These are phyloP conservation scores for Acholoe squamosa DNA, from an alignment of 2,888 invertebrate species.

Conservation along the genomic window DNA sequence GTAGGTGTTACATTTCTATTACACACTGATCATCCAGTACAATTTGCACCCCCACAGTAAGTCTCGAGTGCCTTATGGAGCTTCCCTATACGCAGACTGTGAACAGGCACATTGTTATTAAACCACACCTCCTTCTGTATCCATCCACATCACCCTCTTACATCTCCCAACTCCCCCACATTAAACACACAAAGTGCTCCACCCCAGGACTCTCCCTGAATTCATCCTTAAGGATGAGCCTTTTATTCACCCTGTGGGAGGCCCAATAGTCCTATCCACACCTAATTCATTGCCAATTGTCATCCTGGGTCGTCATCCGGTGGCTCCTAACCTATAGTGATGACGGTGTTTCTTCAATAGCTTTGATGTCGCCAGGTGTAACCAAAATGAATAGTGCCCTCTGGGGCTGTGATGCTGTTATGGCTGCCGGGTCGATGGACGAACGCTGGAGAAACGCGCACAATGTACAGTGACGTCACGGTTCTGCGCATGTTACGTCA, in stretches of 20 bases:
- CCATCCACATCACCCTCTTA: background rate
- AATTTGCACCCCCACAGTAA: background rate
- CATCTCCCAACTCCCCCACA: background rate
- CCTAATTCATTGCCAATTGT: background rate
- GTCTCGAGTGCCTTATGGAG: background rate
- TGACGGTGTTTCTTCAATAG: background rate
- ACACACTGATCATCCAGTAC: background rate
- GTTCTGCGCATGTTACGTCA: background rate
- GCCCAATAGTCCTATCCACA: background rate
- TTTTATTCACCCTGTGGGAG: background rate
- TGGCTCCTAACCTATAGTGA: background rate
- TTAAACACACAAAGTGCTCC: background rate
- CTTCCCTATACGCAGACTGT: background rate
- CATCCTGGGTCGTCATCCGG: background rate
- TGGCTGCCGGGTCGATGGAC: background rate
- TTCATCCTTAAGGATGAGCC: background rate
- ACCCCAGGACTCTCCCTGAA: no score
- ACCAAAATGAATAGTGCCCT: background rate
- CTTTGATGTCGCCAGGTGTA: slow-evolving; percentile 32
- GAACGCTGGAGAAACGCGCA: background rate
- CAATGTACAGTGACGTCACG: background rate
- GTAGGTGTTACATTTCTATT: background rate
- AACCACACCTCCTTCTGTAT: background rate
- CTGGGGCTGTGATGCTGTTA: slow-evolving; percentile 1
- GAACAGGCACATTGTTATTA: background rate